Percentiles rank a stretch among this genome's conserved stretches.
Conservation (phyloP, 2,797 vertebrate genomes). For the Pangasius mekongensis region DNA sequence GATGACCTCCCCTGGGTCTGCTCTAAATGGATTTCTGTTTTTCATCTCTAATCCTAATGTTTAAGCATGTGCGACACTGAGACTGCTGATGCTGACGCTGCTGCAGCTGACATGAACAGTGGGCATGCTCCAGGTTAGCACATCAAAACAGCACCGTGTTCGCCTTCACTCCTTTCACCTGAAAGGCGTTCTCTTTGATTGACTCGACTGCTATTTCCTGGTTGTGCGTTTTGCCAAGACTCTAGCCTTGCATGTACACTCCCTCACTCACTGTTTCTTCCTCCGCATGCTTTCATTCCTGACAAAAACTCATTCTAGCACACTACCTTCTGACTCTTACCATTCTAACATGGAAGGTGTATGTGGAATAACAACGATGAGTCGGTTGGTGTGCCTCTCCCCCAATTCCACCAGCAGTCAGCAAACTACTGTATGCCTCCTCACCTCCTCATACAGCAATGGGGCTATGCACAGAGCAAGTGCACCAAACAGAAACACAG, state of each 20-base stretch:
- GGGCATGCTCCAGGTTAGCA: slow-evolving; percentile 43
- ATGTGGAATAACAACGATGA: slow-evolving; percentile 74
- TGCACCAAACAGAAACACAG: slow-evolving; percentile 43
- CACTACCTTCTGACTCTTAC: slow-evolving; percentile 56
- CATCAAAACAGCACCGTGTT: slow-evolving; percentile 49
- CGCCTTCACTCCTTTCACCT: slow-evolving; percentile 4
- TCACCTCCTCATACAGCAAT: slow-evolving; percentile 51
- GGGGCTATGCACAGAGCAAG: slow-evolving; percentile 53
- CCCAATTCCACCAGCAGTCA: slow-evolving; percentile 35
- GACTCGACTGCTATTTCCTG: slow-evolving; percentile 38
- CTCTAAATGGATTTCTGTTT: slow-evolving; percentile 75
- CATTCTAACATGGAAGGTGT: slow-evolving; percentile 58
- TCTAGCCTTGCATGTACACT: slow-evolving; percentile 36
- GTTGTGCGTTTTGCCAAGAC: slow-evolving; percentile 35
- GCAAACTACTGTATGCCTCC: slow-evolving; percentile 35
- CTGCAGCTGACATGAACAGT: slow-evolving; percentile 10
- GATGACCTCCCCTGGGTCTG: slow-evolving; percentile 72
- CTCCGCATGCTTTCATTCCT: slow-evolving; percentile 54
- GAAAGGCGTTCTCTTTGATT: slow-evolving; percentile 41
- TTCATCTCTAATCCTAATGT: slow-evolving; percentile 75
- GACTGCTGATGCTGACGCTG: slow-evolving; percentile 30
- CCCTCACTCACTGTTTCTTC: not conserved
- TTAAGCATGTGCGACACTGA: slow-evolving; percentile 43
- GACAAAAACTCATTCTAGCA: slow-evolving; percentile 56
- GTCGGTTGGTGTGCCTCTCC: slow-evolving; percentile 65